These are phyloP conservation scores for Phalacrocorax aristotelis DNA, from an alignment of 2,113 vertebrate genomes.

Conservation along the genomic window DNA sequence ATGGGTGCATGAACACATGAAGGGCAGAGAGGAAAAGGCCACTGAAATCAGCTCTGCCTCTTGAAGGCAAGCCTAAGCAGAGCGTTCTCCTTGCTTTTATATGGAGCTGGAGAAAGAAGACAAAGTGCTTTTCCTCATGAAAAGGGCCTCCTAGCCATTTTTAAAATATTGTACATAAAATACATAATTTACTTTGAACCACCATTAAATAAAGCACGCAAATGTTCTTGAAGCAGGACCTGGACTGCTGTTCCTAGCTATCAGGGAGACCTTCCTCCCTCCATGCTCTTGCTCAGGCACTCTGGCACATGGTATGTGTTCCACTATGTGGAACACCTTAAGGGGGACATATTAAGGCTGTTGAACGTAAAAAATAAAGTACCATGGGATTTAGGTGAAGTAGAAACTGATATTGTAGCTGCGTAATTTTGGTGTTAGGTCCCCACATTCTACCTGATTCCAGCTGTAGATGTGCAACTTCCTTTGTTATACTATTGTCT, in stretches of 20 bases:
- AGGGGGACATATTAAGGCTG: background rate
- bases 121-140: background rate
- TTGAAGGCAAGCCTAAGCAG: background rate
- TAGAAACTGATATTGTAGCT: background rate
- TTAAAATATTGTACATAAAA: background rate
- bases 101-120: background rate
- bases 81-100: background rate
- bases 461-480: background rate
- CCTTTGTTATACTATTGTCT: background rate
- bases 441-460: background rate
- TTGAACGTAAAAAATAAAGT: background rate
- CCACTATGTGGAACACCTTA: background rate
- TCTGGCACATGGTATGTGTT: background rate
- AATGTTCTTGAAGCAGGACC: background rate
- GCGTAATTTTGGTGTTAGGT: background rate
- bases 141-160: background rate
- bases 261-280: background rate
- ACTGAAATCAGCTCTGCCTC: background rate
- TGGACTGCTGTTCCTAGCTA: background rate
- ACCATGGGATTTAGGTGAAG: background rate
- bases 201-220: background rate
- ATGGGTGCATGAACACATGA: accelerated
- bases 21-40: background rate
- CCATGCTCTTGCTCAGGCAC: background rate
- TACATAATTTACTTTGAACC: background rate